Base-by-base conservation (phyloP, 2,797 vertebrate genomes). In the Melanotaenia pygmaea region DNA sequence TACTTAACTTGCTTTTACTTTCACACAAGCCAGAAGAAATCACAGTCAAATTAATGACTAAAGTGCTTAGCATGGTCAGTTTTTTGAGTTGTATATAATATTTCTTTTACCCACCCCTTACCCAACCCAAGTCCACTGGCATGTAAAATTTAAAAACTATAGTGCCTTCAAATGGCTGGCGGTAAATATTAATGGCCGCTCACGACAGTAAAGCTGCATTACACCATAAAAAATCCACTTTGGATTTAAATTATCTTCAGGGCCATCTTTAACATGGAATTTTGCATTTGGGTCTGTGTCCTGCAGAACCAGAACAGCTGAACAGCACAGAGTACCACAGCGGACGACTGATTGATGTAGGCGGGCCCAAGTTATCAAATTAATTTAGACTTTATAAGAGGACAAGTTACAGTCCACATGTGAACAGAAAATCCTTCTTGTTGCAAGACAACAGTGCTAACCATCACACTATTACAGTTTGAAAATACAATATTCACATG, bases 181-280 rank as follows among this genome's bases (percentile, higher is more conserved):
- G 74, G 82, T 89, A 70, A 89, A 89, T 89, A 86, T 89, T 74
- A 86, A 92, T 79, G 58, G 68, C 72, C 72, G 68, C 78, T 77
- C 66, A 70, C 16, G 22, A 87, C 80, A 76, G 80, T 91, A 89
- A 90, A 91, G 61, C 40, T 43, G 79, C 83, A 76, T 76, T 70
- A 74, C 60, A 72, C 79, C 54, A 64, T 91, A 37, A 85, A 89
- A 87, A 70, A 50, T 78, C 79, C 16, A 79, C 82, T 90, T 83
- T 75, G 50, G 76, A 80, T 83, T 81, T 38, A 64, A 51, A 40
- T 74, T 81, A 57, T 67, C 76, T 80, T 65, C 56, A 74, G 81
- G 86, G 65, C 40, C 67, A 67, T 53, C 32, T 73, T 83, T 86
- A 28, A 84, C 74, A 82, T 86, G 67, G 64, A 59, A 84, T 84